These are phyloP conservation scores for Typhlomys cinereus DNA, from an alignment of 2,113 vertebrate species.

Conservation along the genomic window DNA sequence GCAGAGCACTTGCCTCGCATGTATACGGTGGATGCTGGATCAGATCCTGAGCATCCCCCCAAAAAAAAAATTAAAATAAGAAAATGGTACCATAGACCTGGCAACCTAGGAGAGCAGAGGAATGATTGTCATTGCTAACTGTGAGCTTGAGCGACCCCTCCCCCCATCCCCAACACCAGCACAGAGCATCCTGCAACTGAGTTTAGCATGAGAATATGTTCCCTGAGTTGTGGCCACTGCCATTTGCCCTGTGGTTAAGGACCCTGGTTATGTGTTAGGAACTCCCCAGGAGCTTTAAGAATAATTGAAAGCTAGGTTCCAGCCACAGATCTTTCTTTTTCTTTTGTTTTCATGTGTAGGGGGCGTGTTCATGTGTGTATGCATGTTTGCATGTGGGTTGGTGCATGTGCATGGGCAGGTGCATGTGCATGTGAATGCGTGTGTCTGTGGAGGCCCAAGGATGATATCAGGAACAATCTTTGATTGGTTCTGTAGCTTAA, in stretches of 20 bases:
- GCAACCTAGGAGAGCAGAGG: slow-evolving; percentile 22
- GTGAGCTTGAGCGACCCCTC: not conserved
- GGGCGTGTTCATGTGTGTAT: no score
- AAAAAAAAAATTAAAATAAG: not conserved
- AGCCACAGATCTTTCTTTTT: no score
- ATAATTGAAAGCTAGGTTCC: not conserved
- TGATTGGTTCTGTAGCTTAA: no score
- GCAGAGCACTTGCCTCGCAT: not conserved
- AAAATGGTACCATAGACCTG: not conserved
- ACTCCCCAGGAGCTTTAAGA: not conserved
- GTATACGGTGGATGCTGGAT: not conserved
- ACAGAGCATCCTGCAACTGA: not conserved
- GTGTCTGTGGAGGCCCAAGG: no score
- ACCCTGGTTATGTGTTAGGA: not conserved
- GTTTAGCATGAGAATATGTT: not conserved
- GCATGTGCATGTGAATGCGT: no score
- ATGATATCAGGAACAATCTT: no score
- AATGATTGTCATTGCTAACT: not conserved
- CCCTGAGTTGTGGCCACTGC: not conserved
- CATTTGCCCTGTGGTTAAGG: not conserved
- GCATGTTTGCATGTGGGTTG: no score
- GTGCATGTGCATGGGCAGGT: no score
- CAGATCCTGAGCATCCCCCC: not conserved
- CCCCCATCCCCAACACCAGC: not conserved
- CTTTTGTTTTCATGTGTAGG: no score